Percentiles rank a stretch among this genome's conserved stretches.
These are phyloP conservation scores for Nomia melanderi DNA, from an alignment of 1,140 invertebrate genomes.

Conservation along the genomic window DNA sequence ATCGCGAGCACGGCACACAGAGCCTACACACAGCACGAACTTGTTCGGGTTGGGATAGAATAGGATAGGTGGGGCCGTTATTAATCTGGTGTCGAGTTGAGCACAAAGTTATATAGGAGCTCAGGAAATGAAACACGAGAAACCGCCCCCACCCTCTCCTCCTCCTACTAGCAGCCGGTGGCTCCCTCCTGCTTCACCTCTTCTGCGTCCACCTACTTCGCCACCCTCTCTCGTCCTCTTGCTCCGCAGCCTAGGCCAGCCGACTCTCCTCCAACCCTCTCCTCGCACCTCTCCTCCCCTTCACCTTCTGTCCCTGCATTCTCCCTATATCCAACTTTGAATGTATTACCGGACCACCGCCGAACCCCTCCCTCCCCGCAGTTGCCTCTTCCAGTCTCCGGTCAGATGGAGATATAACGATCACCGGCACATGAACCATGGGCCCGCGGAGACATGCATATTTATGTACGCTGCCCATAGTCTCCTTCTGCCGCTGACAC, in stretches of 20 bases:
- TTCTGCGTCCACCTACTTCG: slow-evolving; percentile 54
- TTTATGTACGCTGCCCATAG: slow-evolving; percentile 70
- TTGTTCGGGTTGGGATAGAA: slow-evolving; percentile 76
- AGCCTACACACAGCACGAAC: slow-evolving; percentile 75
- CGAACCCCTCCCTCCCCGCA: too few species aligned
- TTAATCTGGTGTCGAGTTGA: slow-evolving; percentile 82
- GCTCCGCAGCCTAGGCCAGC: slow-evolving; percentile 49
- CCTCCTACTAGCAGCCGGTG: background rate
- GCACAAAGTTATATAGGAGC: slow-evolving; percentile 82
- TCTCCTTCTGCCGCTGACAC: slow-evolving; percentile 58
- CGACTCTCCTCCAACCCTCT: slow-evolving; percentile 63
- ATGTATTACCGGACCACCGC: slow-evolving; percentile 78
- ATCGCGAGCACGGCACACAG: slow-evolving; percentile 58
- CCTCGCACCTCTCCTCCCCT: slow-evolving; percentile 53
- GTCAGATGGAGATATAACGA: slow-evolving; percentile 77
- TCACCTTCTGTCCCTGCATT: slow-evolving; percentile 70
- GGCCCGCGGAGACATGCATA: slow-evolving; percentile 77
- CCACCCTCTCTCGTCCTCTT: slow-evolving; percentile 41
- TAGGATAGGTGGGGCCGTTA: slow-evolving; percentile 79
- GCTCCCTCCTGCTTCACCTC: slow-evolving; percentile 65
- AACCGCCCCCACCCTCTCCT: slow-evolving; percentile 70
- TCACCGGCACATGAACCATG: slow-evolving; percentile 75
- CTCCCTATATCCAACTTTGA: slow-evolving; percentile 78
- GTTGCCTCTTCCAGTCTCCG: slow-evolving; percentile 68
- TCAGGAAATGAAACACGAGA: slow-evolving; percentile 82